A percentile compares a stretch with the other conserved stretches of the same genome.
These are phyloP conservation scores for Nephrotoma guestfalica DNA, from an alignment of 2,888 invertebrate genomes.

Conservation along the genomic window DNA sequence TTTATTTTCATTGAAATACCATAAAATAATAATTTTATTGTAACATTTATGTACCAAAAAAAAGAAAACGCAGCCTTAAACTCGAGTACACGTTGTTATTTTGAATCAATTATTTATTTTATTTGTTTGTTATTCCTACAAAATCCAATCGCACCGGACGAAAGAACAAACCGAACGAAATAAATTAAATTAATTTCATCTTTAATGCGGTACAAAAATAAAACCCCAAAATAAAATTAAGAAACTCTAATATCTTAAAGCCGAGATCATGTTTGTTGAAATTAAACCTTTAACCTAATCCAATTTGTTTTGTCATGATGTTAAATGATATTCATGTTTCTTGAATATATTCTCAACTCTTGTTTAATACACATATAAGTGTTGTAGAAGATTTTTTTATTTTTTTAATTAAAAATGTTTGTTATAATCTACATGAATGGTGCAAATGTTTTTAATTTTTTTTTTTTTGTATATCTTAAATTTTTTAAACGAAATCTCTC, in stretches of 20 bases:
- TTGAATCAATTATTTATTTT: too few species aligned
- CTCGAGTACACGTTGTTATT: too few species aligned
- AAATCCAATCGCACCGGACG: neutral
- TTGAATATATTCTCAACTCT: neutral
- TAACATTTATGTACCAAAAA: too few species aligned
- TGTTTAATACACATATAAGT: neutral
- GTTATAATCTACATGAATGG: neutral
- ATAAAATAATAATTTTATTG: too few species aligned
- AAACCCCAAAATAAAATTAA: neutral
- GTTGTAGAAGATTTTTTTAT: neutral
- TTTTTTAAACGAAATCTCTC: neutral
- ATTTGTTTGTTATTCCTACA: neutral
- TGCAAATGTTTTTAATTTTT: neutral
- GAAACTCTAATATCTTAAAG: neutral
- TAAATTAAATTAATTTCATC: neutral
- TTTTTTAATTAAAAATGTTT: neutral
- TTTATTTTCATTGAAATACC: too few species aligned
- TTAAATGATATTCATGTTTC: neutral
- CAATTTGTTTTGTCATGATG: conserved; percentile 4
- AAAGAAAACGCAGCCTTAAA: too few species aligned
- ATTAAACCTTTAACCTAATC: conserved; percentile 4
- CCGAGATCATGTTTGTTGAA: neutral
- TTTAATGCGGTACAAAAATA: neutral
- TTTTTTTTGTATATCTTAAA: neutral
- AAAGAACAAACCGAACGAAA: neutral